Percentiles rank a stretch among this genome's conserved stretches.
Conservation (phyloP, 2,888 invertebrate genomes). For the Protonemura montana region DNA sequence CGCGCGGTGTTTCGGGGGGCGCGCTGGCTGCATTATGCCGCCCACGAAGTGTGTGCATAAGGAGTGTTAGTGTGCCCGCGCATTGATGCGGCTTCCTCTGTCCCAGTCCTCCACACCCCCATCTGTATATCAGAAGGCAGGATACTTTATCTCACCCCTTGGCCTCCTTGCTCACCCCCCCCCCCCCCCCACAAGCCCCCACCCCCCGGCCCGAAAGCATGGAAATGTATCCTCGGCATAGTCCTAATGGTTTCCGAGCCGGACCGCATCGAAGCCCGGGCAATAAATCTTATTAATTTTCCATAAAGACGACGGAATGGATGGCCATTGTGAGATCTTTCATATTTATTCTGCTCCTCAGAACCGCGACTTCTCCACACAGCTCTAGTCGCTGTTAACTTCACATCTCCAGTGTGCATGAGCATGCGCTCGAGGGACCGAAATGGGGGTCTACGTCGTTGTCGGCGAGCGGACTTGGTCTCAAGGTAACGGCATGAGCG, state of each 20-base stretch:
- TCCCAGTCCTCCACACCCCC: neutral
- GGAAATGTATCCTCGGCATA: neutral
- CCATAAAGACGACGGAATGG: constrained; percentile 48
- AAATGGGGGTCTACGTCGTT: neutral
- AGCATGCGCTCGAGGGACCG: neutral
- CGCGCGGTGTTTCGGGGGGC: neutral
- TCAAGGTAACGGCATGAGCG: too few species aligned
- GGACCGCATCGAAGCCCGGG: constrained; percentile 48
- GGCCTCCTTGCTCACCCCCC: neutral
- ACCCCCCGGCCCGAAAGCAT: neutral
- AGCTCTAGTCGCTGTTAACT: neutral
- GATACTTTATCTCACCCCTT: constrained; percentile 9
- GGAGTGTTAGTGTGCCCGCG: neutral
- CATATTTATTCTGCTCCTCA: constrained; percentile 45
- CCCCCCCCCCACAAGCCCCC: neutral
- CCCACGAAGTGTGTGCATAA: neutral
- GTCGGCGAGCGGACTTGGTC: neutral
- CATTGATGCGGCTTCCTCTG: neutral
- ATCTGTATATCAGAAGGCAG: neutral
- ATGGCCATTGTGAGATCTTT: constrained; percentile 40
- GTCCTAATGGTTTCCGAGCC: constrained; percentile 44
- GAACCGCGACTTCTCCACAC: neutral
- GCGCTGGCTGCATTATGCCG: too few species aligned
- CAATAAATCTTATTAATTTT: constrained; percentile 52
- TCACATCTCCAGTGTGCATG: neutral